Conservation (phyloP, 37 sponge, comb jelly and placozoan species). For the Lycopodina hypogea region DNA sequence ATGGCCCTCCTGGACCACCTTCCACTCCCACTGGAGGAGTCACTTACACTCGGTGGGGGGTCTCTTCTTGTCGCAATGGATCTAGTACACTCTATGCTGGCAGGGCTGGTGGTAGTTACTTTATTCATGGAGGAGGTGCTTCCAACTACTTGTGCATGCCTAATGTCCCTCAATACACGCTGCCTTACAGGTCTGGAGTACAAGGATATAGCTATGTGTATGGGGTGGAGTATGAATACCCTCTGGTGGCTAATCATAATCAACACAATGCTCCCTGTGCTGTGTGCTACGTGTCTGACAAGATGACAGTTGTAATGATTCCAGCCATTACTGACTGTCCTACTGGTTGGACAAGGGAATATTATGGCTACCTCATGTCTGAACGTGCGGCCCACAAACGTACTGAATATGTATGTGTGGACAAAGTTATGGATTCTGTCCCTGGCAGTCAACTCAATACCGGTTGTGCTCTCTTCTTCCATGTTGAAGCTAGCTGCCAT, state of each 20-base stretch:
- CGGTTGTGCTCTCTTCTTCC: conserved; percentile 49
- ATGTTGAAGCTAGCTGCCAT: conserved; percentile 41
- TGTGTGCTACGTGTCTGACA: conserved; percentile 33
- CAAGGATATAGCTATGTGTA: not conserved
- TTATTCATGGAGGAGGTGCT: not conserved
- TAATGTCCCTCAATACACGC: conserved; percentile 5
- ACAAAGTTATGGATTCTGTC: conserved; percentile 8
- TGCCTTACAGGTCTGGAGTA: not conserved
- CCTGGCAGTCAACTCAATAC: conserved; percentile 33
- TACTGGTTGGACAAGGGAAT: conserved; percentile 36
- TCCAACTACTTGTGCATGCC: conserved; percentile 15
- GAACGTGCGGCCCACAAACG: conserved; percentile 5
- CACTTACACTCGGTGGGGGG: conserved; percentile 29
- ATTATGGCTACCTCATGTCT: conserved; percentile 50
- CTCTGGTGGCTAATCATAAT: not conserved
- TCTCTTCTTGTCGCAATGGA: conserved; percentile 3
- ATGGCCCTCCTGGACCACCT: too few relatives aligned
- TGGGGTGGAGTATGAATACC: conserved; percentile 48
- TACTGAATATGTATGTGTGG: conserved; percentile 39
- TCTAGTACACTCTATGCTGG: conserved; percentile 4
- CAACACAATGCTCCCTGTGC: conserved; percentile 50
- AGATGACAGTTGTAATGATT: conserved; percentile 21
- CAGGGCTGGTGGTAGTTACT: conserved; percentile 8
- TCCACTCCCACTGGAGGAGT: too few relatives aligned
- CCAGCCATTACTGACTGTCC: conserved; percentile 46